Evolutionary conservation across 2,113 vertebrate genomes (phyloP), one percentile per base, ranked within the genome.

Genomic region (Macroglossus sobrinus): DNA sequence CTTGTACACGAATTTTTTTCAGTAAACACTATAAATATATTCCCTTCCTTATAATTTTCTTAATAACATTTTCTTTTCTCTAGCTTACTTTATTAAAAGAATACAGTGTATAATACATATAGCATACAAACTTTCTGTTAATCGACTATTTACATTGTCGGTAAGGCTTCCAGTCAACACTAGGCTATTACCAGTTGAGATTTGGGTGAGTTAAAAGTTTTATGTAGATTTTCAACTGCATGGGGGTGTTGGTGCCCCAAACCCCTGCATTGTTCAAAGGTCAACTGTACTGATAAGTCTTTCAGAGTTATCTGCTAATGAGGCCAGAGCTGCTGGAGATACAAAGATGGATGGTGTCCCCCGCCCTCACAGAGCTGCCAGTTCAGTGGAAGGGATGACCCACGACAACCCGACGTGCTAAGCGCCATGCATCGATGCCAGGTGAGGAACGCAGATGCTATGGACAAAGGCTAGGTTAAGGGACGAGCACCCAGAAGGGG

Each of bases 301-400:
- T 81, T 43, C 30, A 0, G 28, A 38, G 35, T 33, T 33, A 9
- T n/a, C 26, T 71, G 30, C 33, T 47, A 47, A 8, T 4, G 45
- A 86, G 33, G 12, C 33, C 63, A 21, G 2, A 30, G 16, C 13
- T 1, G 7, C 40, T 72, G 16, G 63, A 43, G 40, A 63, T 0
- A 66, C 30, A n/a, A 57, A 47, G 14, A 35, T 0, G 5, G 45
- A 75, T 45, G 21, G 15, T 19, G 74, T 35, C 45, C 35, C 35
- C 35, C 21, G 7, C 5, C 33, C 55, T 35, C 33, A 19, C 0
- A 14, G 47, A 18, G 14, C 14, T 3, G 33, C 38, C 2, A 50
- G 35, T 3, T 74, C 22, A 87, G 63, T 1, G 66, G 26, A 33
- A 53, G 38, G 21, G 35, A 24, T 64, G 66, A 19, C 26, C 26